These are phyloP conservation scores for Botia kubotai DNA, from an alignment of 2,797 vertebrate genomes.

Conservation along the genomic window DNA sequence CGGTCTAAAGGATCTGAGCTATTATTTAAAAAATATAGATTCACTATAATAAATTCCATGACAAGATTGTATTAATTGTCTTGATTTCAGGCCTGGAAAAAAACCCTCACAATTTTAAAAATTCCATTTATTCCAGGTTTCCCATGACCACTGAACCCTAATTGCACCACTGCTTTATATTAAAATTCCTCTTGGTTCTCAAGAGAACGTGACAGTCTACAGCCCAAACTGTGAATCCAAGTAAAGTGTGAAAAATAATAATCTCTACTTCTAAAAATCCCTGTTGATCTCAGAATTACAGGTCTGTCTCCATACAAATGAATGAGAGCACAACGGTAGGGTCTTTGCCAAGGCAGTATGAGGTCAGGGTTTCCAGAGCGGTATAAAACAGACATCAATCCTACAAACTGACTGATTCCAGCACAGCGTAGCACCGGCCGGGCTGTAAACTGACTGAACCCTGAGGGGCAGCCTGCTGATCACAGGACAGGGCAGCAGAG, in stretches of 20 bases:
- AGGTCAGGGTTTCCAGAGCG: constrained; percentile 65
- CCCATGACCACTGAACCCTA: background rate
- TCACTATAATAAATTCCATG: background rate
- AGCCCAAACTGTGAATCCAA: constrained; percentile 28
- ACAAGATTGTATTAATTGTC: background rate
- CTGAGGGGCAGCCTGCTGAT: constrained; percentile 45
- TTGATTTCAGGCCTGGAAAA: background rate
- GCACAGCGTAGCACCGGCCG: constrained; percentile 58
- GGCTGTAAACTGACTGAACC: constrained; percentile 58
- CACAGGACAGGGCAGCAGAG: constrained; percentile 61
- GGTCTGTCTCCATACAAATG: constrained; percentile 42
- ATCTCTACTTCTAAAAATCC: constrained; percentile 31
- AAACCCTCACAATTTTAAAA: background rate
- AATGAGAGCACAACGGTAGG: constrained; percentile 45
- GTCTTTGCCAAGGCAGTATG: constrained; percentile 59
- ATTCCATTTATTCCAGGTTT: background rate
- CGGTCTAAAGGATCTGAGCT: too few relatives aligned
- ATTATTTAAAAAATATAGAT: too few relatives aligned
- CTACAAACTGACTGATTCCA: constrained; percentile 58
- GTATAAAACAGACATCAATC: constrained; percentile 62
- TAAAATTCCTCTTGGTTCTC: background rate
- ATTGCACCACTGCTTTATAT: background rate
- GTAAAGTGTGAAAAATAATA: constrained; percentile 25
- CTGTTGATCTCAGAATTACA: constrained; percentile 35
- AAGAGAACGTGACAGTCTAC: background rate